These are phyloP conservation scores for Anseranas semipalmata DNA, from an alignment of 2,113 vertebrate genomes.

Conservation along the genomic window DNA sequence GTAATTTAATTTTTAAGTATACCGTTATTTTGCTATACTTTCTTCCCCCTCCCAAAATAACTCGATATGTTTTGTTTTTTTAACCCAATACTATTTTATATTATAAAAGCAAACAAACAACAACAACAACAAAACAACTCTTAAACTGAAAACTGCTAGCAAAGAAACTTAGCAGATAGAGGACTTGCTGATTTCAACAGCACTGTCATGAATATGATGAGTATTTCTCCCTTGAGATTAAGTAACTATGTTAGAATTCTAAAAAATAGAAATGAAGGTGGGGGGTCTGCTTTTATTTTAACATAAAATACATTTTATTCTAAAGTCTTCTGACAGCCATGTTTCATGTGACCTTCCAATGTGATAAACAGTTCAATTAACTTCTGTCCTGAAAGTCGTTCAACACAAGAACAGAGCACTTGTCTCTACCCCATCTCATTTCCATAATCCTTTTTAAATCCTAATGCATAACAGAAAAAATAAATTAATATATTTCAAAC, in stretches of 20 bases:
- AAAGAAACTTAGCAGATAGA: background rate
- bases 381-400: slow-evolving; percentile 16
- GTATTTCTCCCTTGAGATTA: background rate
- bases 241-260: background rate
- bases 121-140: too few relatives aligned
- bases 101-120: background rate
- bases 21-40: background rate
- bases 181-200: background rate
- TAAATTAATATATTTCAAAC: background rate
- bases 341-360: background rate
- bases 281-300: background rate
- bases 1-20: background rate
- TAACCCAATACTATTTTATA: background rate
- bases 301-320: background rate
- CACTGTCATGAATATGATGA: background rate
- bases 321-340: background rate
- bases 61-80: background rate
- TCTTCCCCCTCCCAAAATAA: background rate
- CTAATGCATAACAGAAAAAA: slow-evolving; percentile 11
- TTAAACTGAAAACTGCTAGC: background rate
- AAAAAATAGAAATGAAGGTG: background rate
- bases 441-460: slow-evolving; percentile 40
- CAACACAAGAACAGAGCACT: background rate
- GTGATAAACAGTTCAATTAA: slow-evolving; percentile 55
- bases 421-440: slow-evolving; percentile 2